Evolutionary conservation across 2,113 vertebrate species (phyloP).

Genomic region (Misgurnus anguillicaudatus): DNA sequence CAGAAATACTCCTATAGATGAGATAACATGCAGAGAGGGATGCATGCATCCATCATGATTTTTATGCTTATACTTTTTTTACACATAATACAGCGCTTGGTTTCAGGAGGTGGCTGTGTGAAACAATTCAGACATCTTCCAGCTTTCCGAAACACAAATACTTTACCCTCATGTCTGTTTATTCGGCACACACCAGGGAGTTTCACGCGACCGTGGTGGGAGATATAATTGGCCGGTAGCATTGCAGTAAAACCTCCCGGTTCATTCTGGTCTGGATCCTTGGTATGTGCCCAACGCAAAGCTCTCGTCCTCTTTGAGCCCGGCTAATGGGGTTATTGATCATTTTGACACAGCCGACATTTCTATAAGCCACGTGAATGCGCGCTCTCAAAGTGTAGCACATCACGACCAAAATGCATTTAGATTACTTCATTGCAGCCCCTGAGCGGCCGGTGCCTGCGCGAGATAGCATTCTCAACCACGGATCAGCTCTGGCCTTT

Average conservation of each 20-base stretch:
- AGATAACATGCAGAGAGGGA: not conserved
- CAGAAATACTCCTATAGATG: not conserved
- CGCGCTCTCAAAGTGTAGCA: conserved; percentile 39
- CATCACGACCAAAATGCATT: conserved; percentile 54
- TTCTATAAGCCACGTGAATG: conserved; percentile 48
- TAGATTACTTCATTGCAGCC: conserved; percentile 61
- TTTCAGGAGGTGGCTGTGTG: no score
- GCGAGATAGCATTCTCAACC: conserved; percentile 42
- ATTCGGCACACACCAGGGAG: not conserved
- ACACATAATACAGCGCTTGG: no score
- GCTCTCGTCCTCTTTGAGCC: conserved; percentile 14
- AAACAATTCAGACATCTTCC: not conserved
- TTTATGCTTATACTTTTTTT: not conserved
- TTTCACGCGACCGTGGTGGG: not conserved
- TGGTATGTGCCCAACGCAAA: not conserved
- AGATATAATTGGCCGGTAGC: conserved; percentile 12
- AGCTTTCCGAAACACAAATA: not conserved
- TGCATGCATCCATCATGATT: not conserved
- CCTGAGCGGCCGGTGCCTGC: conserved; percentile 12
- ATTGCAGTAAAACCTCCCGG: not conserved
- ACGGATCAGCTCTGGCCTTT: conserved; percentile 36
- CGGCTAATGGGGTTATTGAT: conserved; percentile 61
- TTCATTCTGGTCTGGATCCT: conserved; percentile 1
- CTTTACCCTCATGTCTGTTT: not conserved
- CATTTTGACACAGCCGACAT: conserved; percentile 57